A percentile compares a stretch with the other conserved stretches of the same genome.
Conservation (phyloP, 2,797 vertebrate species). For the Amblyraja radiata region DNA sequence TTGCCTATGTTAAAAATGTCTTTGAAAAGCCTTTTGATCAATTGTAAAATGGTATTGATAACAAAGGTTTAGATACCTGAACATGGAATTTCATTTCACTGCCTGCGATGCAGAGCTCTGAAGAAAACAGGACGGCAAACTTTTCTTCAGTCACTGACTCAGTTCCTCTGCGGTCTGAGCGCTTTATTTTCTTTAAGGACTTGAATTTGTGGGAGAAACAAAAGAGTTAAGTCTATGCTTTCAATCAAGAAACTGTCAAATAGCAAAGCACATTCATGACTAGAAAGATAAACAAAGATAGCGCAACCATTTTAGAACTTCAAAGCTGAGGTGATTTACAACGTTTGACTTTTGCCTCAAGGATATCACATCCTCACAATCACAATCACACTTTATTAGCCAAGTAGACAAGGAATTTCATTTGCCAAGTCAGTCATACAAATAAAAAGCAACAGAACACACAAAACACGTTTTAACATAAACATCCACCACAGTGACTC, state of each 20-base stretch:
- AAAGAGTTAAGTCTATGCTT: not conserved
- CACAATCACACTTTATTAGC: too few relatives aligned
- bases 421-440: too few relatives aligned
- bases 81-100: conserved; percentile 65
- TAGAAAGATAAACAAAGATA: not conserved
- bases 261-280: not conserved
- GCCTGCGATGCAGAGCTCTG: conserved; percentile 69
- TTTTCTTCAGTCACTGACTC: conserved; percentile 97
- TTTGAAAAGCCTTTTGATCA: not conserved
- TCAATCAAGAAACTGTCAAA: conserved; percentile 1
- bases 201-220: conserved; percentile 45
- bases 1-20: too few relatives aligned
- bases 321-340: not conserved
- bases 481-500: too few relatives aligned
- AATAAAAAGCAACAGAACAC: too few relatives aligned
- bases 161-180: conserved; percentile 87
- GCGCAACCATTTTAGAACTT: not conserved
- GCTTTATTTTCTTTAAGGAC: conserved; percentile 93
- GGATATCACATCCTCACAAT: not conserved
- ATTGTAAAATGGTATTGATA: not conserved
- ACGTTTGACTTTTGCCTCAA: not conserved
- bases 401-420: too few relatives aligned
- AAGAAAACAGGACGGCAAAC: conserved; percentile 81
- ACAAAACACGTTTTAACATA: too few relatives aligned
- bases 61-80: conserved; percentile 60